Percentiles rank a stretch among this genome's conserved stretches.
Conservation (phyloP, 2,888 invertebrate genomes). For the Acleris literana region DNA sequence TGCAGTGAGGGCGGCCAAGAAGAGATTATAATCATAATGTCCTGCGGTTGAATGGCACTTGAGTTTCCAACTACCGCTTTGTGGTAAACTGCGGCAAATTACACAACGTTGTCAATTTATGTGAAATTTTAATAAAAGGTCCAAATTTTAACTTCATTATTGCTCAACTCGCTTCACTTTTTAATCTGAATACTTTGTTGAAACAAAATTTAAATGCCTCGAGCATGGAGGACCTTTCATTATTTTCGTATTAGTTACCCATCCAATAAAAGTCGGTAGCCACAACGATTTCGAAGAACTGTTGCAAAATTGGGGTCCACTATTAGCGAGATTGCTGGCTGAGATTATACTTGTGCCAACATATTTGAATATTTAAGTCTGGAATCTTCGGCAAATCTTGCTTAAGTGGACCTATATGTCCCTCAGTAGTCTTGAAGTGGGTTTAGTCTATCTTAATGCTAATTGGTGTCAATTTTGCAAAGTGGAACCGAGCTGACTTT, state of each 20-base stretch:
- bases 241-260: conserved; percentile 32
- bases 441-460: conserved; percentile 27
- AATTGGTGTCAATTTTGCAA: conserved; percentile 41
- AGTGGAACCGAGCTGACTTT: conserved; percentile 48
- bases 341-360: conserved; percentile 7
- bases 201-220: conserved; percentile 1
- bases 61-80: conserved; percentile 41
- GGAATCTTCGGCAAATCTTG: background rate
- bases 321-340: conserved; percentile 28
- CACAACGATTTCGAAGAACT: conserved; percentile 33
- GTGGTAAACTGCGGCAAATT: conserved; percentile 37
- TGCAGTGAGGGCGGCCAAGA: conserved; percentile 28
- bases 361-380: conserved; percentile 19
- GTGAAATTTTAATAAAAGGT: conserved; percentile 35
- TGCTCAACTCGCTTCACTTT: conserved; percentile 13
- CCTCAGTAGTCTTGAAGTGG: background rate
- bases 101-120: conserved; percentile 37
- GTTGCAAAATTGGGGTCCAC: conserved; percentile 26
- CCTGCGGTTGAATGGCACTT: conserved; percentile 40
- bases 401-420: background rate
- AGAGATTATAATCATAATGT: conserved; percentile 40
- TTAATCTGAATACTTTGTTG: conserved; percentile 11
- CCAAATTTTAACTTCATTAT: conserved; percentile 34
- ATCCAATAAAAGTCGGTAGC: conserved; percentile 21
- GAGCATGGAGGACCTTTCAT: conserved; percentile 25